phyloP scores from a whole-genome alignment of 2,888 invertebrate genomes.

The Prionchulus punctatus region DNA sequence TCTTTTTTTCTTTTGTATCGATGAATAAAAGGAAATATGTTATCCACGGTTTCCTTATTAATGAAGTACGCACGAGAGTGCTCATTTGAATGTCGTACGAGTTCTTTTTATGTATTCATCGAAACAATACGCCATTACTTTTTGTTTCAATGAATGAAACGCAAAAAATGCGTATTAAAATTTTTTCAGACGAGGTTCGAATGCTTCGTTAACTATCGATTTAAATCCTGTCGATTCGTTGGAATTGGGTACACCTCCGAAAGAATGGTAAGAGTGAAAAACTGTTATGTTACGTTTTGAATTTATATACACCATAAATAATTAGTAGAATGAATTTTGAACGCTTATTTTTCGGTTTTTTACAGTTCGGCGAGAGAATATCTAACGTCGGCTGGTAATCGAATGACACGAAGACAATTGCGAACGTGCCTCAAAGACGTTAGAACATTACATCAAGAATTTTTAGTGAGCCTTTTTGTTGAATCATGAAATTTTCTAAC shows the following conservation, averaged over 20 bases:
- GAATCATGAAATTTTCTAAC: not conserved
- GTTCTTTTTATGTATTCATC: no score
- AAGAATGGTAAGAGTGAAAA: constrained; percentile 10
- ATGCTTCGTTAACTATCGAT: constrained; percentile 71
- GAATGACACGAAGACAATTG: constrained; percentile 42
- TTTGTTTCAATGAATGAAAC: no score
- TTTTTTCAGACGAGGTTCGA: constrained; percentile 58
- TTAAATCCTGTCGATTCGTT: constrained; percentile 45
- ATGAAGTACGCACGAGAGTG: no score
- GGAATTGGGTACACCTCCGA: constrained; percentile 5
- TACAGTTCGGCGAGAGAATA: constrained; percentile 43
- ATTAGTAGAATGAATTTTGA: not conserved
- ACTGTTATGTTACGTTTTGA: not conserved
- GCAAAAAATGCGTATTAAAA: no score
- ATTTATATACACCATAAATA: not conserved
- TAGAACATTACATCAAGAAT: constrained; percentile 57
- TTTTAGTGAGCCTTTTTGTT: constrained; percentile 47
- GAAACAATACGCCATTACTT: no score
- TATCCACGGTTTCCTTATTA: no score
- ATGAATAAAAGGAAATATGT: no score
- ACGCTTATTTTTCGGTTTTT: constrained; percentile 9
- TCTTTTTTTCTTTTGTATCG: no score
- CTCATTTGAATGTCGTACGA: no score
- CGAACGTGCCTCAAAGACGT: constrained; percentile 40
- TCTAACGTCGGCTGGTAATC: constrained; percentile 43